phyloP scores from a whole-genome alignment of 2,113 vertebrate species.

The Pardalotus punctatus region DNA sequence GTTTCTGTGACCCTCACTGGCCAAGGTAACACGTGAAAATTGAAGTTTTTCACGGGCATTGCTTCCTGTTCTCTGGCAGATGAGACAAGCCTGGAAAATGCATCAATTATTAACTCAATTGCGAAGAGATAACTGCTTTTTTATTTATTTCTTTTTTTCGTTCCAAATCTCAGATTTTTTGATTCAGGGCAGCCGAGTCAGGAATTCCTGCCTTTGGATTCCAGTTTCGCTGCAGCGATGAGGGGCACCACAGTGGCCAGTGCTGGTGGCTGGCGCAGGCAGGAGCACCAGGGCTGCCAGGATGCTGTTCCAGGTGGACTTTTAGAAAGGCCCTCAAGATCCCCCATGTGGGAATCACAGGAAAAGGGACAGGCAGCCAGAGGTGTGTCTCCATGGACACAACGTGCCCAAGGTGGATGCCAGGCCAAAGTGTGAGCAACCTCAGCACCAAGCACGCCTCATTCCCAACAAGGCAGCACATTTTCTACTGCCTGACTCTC shows the following conservation, averaged over 20 bases:
- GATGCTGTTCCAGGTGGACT: accelerated
- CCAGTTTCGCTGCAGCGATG: accelerated
- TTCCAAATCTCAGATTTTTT: not conserved
- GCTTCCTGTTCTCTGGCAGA: not conserved
- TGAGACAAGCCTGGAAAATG: not conserved
- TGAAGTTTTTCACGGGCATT: not conserved
- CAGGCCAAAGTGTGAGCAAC: not conserved
- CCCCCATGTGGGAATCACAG: not conserved
- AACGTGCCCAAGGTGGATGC: not conserved
- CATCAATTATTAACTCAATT: not conserved
- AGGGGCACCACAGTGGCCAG: accelerated
- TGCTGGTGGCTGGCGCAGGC: accelerated
- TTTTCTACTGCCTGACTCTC: too few species aligned
- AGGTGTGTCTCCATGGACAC: not conserved
- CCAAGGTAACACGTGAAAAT: not conserved
- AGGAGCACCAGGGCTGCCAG: accelerated
- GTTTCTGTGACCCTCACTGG: not conserved
- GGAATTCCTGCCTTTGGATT: not conserved
- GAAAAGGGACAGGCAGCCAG: not conserved
- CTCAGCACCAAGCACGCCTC: accelerated
- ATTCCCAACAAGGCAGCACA: not conserved
- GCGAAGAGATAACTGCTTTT: not conserved
- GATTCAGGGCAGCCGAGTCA: not conserved
- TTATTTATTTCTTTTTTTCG: not conserved
- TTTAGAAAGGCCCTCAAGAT: not conserved